Evolutionary conservation across 2,113 vertebrate genomes (phyloP), one percentile per base, ranked within the genome.

Genomic region (Centropristis striata): DNA sequence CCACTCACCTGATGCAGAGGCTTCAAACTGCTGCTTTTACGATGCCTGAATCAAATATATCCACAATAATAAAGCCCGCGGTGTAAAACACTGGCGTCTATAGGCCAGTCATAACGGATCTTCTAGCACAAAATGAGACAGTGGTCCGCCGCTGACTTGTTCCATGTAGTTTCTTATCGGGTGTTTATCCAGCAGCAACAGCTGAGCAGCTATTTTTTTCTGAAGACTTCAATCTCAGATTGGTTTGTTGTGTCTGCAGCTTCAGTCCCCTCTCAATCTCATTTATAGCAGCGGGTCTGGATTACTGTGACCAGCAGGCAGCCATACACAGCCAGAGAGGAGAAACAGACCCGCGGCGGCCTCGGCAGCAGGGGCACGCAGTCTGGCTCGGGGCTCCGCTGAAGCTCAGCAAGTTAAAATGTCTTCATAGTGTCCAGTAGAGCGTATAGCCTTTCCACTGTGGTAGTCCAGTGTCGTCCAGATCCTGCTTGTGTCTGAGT

Each of bases 1-100:
- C 1, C 69, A 80, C 88, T 91, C 84, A 91, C 90, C 90, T 90
- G 90, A 76, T 88, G 86, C 81, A 39, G 78, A 55, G 37, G 64
- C 64, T 78, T 49, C 59, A 23, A 81, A 65, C 41, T 44, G 71
- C 32, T 57, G 72, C 65, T 44, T 27, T 21, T 14, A 41, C 9
- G 10, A 8, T 1, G n/a, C 13, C n/a, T 25, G 13, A 0, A 15
- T 28, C 12, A 21, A 36, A 42, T 53, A 27, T 53, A 59, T 50
- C 58, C 61, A 13, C 27, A 6, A 42, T 4, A 16, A 32, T 2
- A 42, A 14, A 67, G 9, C 55, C 23, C 2, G 4, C 49, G 32
- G 46, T 21, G 66, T 1, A 23, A 14, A 21, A 66, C 8, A 21
- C 8, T 2, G 5, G 4, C 4, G 61, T 64, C 60, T 74, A 1